phyloP scores from a whole-genome alignment of 1,140 invertebrate species.

The Drosophila pallidifrons region DNA sequence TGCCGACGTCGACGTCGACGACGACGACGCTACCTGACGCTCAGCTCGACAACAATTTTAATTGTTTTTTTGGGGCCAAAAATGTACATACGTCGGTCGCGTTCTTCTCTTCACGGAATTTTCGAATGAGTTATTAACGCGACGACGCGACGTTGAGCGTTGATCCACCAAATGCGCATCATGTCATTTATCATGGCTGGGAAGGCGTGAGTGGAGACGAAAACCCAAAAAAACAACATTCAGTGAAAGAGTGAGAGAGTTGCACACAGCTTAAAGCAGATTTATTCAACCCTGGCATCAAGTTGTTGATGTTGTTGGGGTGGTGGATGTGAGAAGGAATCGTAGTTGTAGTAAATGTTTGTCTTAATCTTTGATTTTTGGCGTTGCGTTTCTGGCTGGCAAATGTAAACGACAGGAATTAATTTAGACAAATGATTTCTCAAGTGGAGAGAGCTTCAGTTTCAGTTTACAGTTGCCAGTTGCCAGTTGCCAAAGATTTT shows the following conservation, averaged over 20 bases:
- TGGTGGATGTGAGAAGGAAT: conserved; percentile 41
- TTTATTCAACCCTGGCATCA: neutral
- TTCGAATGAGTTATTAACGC: conserved; percentile 84
- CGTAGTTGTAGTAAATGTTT: conserved; percentile 73
- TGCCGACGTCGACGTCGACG: neutral
- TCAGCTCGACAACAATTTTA: conserved; percentile 69
- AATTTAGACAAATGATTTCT: conserved; percentile 85
- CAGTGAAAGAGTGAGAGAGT: conserved; percentile 18
- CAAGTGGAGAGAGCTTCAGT: conserved; percentile 69
- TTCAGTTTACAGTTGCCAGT: conserved; percentile 17
- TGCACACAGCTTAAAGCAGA: conserved; percentile 33
- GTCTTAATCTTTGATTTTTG: conserved; percentile 85
- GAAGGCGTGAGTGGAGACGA: conserved; percentile 49
- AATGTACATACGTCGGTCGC: conserved; percentile 50
- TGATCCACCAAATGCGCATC: conserved; percentile 68
- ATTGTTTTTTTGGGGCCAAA: conserved; percentile 67
- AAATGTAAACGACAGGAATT: conserved; percentile 85
- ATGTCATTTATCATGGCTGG: conserved; percentile 77
- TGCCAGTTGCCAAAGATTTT: conserved; percentile 4
- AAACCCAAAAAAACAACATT: conserved; percentile 15
- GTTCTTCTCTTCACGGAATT: conserved; percentile 69
- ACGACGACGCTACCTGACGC: conserved; percentile 40
- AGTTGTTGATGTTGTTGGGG: neutral
- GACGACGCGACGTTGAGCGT: conserved; percentile 46
- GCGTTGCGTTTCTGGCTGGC: conserved; percentile 57